Evolutionary conservation across 2,797 vertebrate genomes (phyloP), one percentile per base, ranked within the genome.

Genomic region (Buceros bicornis): DNA sequence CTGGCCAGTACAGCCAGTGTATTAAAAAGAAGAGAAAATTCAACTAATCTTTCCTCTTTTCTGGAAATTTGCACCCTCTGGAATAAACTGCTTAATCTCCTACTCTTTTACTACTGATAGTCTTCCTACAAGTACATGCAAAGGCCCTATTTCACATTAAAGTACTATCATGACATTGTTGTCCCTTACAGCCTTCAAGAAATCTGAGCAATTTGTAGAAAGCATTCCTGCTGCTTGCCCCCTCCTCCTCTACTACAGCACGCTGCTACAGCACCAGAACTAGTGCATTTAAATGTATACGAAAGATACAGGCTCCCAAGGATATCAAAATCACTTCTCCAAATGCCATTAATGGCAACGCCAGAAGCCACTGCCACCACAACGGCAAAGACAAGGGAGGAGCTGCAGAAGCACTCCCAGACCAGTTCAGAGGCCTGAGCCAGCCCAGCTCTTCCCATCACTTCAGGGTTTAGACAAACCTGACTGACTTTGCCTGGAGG

Each of bases 151-250:
- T 82, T 66, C 89, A 89, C 62, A 70, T 1, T 40, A 48, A 67
- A 79, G 71, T 78, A 87, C 48, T 35, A 78, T 67, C 57, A 21
- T 16, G 10, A 54, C 82, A 67, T 80, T 84, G 56, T 31, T 43
- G 71, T 80, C 89, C 87, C 84, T 90, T 54, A 16, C 74, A 89
- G 86, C 95, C 88, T 92, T 53, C 90, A 87, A 78, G 78, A 96
- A 90, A 93, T 67, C 51, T 53, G 57, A 93, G 89, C 71, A 33
- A 77, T 80, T 53, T 85, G 83, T n/a, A 89, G 88, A 87, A 70
- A 48, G 37, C 57, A 33, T 85, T 91, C 81, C 89, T 74, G 66
- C 71, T 11, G 50, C 37, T 58, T 93, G 40, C 60, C 82, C 88
- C 85, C 91, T 95, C 25, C 70, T 95, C 87, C 58, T 57, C 87